Percentiles rank a stretch among this genome's conserved stretches.
Evolutionary conservation across 2,797 vertebrate species (phyloP).

Genomic region (Ctenochaetus hawaiiensis): DNA sequence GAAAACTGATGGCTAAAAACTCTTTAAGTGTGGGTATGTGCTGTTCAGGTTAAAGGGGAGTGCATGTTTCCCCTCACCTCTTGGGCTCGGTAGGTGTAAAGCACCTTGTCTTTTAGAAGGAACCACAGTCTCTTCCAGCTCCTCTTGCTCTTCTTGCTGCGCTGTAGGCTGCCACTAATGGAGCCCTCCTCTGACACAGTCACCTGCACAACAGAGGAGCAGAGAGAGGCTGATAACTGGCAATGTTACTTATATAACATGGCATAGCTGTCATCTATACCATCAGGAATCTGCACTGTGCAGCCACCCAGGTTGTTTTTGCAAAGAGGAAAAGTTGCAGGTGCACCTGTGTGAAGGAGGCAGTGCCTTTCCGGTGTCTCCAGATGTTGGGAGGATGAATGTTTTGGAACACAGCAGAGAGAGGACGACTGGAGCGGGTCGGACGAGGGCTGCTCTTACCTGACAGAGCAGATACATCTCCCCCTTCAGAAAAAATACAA

Average conservation of each 20-base stretch:
- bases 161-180: constrained; percentile 93
- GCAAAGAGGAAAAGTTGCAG: background rate
- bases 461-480: constrained; percentile 70
- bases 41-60: constrained; percentile 75
- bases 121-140: constrained; percentile 99
- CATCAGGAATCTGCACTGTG: background rate
- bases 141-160: constrained; percentile 92
- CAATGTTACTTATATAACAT: background rate
- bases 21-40: constrained; percentile 30
- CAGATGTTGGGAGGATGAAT: constrained; percentile 93
- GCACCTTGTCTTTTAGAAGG: constrained; percentile 99
- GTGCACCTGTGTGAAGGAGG: constrained; percentile 90
- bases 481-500: constrained; percentile 77
- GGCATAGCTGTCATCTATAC: background rate
- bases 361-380: constrained; percentile 92
- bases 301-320: background rate
- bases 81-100: constrained; percentile 94
- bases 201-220: constrained; percentile 54
- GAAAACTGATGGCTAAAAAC: background rate
- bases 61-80: constrained; percentile 88
- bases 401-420: constrained; percentile 94
- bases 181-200: constrained; percentile 79
- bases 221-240: background rate
- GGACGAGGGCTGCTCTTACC: constrained; percentile 86
- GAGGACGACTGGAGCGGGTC: constrained; percentile 88